Percentiles rank a stretch among this genome's conserved stretches.
These are phyloP conservation scores for Theodoxus fluviatilis DNA, from an alignment of 2,888 invertebrate species.

Conservation along the genomic window DNA sequence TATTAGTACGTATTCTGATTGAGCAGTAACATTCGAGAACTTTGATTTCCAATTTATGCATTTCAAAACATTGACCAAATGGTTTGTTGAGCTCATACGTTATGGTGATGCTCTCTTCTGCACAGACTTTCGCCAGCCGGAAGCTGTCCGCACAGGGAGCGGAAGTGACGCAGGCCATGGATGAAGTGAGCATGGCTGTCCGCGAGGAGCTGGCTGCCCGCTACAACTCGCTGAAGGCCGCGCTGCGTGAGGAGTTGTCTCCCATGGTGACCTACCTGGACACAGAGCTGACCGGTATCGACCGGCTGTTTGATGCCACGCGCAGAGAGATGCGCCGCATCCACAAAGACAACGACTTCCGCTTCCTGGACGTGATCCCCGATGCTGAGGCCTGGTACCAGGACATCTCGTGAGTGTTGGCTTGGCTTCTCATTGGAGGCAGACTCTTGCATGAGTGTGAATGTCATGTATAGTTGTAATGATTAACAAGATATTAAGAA, in stretches of 20 bases:
- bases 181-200: background rate
- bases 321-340: constrained; percentile 38
- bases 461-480: too few species aligned
- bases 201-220: constrained; percentile 36
- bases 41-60: too few species aligned
- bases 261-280: constrained; percentile 37
- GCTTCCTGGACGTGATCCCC: constrained; percentile 39
- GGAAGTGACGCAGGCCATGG: background rate
- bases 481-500: too few species aligned
- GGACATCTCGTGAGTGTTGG: too few species aligned
- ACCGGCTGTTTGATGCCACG: constrained; percentile 34
- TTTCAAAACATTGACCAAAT: too few species aligned
- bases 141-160: background rate
- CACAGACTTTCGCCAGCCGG: background rate
- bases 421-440: too few species aligned
- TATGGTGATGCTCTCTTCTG: constrained; percentile 18
- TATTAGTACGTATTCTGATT: too few species aligned
- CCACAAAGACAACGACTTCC: constrained; percentile 44
- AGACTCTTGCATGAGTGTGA: too few species aligned
- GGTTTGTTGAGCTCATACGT: too few species aligned
- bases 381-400: constrained; percentile 6
- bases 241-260: constrained; percentile 37
- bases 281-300: constrained; percentile 34
- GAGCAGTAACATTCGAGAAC: too few species aligned
- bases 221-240: constrained; percentile 38